Conservation (phyloP, 2,113 vertebrate genomes). For the Columba janthina region DNA sequence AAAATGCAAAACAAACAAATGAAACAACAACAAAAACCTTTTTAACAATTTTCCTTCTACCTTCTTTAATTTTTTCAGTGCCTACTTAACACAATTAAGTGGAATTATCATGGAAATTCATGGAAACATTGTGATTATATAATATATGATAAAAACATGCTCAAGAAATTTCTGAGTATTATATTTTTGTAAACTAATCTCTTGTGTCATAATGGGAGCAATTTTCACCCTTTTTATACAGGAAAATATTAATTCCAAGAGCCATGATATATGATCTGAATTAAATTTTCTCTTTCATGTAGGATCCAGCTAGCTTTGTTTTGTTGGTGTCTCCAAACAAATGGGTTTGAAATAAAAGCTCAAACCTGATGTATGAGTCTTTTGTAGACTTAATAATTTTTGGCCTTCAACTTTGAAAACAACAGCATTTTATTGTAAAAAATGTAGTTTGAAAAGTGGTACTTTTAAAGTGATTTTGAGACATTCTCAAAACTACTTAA, state of each 20-base stretch:
- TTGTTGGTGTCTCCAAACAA: not conserved
- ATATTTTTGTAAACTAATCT: not conserved
- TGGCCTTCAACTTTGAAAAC: not conserved
- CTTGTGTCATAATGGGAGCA: not conserved
- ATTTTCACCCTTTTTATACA: not conserved
- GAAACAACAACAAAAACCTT: not conserved
- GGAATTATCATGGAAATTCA: not conserved
- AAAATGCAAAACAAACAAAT: too few relatives aligned
- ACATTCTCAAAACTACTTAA: not conserved
- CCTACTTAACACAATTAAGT: not conserved
- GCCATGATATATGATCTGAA: not conserved
- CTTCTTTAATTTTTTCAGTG: not conserved
- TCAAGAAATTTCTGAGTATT: not conserved
- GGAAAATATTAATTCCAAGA: conserved; percentile 17
- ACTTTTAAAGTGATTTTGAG: not conserved
- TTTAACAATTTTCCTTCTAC: not conserved
- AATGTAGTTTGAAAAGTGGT: not conserved
- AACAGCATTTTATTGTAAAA: not conserved
- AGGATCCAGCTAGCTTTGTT: not conserved
- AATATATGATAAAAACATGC: not conserved
- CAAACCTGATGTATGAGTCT: not conserved
- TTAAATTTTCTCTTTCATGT: not conserved
- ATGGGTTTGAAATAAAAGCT: not conserved
- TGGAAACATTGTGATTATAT: not conserved
- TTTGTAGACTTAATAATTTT: not conserved